These are phyloP conservation scores for Proctacanthus coquilletti DNA, from an alignment of 1,140 invertebrate genomes.

Conservation along the genomic window DNA sequence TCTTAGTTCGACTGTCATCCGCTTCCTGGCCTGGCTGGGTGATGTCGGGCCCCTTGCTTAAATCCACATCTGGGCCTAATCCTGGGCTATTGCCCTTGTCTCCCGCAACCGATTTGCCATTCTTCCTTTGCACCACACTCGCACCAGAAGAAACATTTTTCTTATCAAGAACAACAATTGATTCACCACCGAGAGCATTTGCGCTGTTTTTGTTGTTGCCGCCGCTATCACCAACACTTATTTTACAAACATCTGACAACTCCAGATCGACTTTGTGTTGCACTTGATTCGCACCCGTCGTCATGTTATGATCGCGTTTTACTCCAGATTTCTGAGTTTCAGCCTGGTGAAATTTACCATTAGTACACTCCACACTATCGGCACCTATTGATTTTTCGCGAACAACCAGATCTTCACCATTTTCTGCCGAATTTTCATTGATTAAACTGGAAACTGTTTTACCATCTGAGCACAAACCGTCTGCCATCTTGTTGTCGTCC, in stretches of 20 bases:
- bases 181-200: no score
- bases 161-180: no score
- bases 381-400: neutral
- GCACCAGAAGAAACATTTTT: no score
- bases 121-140: no score
- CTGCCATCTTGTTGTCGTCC: conserved; percentile 28
- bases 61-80: neutral
- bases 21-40: conserved; percentile 17
- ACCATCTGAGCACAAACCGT: conserved; percentile 29
- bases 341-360: neutral
- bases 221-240: no score
- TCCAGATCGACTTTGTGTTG: neutral
- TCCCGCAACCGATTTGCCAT: no score
- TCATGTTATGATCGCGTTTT: neutral
- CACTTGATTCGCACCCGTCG: neutral
- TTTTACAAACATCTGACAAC: neutral
- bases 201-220: no score
- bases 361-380: neutral
- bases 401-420: neutral
- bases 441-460: conserved; percentile 4
- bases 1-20: conserved; percentile 38
- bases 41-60: neutral
- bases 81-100: no score
- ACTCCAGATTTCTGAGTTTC: conserved; percentile 4
- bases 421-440: neutral